Conservation (phyloP, 2,113 vertebrate genomes). For the Redunca redunca region DNA sequence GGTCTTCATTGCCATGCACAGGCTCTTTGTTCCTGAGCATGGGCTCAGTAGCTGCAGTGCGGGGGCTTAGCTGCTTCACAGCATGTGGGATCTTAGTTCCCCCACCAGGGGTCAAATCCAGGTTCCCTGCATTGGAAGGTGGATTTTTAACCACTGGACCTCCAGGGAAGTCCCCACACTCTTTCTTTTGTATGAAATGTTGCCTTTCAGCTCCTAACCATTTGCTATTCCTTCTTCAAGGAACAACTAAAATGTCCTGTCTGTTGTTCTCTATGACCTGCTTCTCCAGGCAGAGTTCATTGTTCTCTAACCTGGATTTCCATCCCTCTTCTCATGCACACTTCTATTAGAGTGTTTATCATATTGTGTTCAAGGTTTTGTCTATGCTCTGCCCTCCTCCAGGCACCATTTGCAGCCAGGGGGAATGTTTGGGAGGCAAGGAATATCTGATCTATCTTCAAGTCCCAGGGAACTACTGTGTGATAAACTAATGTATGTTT, state of each 20-base stretch:
- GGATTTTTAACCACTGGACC: background rate
- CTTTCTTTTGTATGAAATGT: background rate
- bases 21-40: background rate
- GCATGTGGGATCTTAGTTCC: background rate
- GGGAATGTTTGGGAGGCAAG: background rate
- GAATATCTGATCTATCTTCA: background rate
- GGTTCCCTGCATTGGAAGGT: background rate
- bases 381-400: background rate
- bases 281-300: background rate
- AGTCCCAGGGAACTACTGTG: background rate
- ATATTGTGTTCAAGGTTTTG: background rate
- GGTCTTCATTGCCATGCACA: background rate
- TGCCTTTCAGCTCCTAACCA: background rate
- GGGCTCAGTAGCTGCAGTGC: background rate
- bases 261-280: background rate
- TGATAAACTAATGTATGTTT: background rate
- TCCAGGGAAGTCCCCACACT: background rate
- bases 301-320: background rate
- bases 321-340: background rate
- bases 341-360: background rate
- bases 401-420: accelerated
- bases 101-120: background rate
- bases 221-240: background rate
- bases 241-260: background rate
- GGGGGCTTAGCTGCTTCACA: background rate